A percentile compares a stretch with the other conserved stretches of the same genome.
These are phyloP conservation scores for Eurystomus glaucurus DNA, from an alignment of 2,797 vertebrate species.

Conservation along the genomic window DNA sequence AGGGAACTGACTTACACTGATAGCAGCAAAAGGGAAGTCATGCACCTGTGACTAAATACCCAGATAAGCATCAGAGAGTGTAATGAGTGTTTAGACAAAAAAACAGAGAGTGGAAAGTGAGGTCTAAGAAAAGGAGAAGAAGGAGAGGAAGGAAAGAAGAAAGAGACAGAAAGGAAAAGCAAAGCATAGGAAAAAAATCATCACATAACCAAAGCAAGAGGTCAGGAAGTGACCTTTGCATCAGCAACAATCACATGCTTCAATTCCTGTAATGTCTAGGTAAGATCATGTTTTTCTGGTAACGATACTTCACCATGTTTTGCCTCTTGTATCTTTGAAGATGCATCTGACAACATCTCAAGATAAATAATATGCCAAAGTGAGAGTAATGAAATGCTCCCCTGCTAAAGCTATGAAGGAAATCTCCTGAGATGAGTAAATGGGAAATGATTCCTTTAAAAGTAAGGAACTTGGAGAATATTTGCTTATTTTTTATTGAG, in stretches of 20 bases:
- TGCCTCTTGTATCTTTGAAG: background rate
- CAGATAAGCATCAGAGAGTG: background rate
- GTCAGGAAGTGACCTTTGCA: background rate
- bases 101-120: background rate
- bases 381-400: background rate
- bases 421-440: background rate
- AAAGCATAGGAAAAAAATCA: background rate
- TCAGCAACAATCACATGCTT: background rate
- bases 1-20: background rate
- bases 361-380: background rate
- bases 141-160: background rate
- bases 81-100: conserved; percentile 28
- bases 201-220: background rate
- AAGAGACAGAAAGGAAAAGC: background rate
- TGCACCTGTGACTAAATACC: background rate
- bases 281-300: background rate
- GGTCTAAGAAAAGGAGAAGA: background rate
- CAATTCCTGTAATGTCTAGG: background rate
- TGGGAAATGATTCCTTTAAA: background rate
- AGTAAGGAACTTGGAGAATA: background rate
- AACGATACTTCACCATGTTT: background rate
- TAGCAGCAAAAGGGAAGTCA: conserved; percentile 3
- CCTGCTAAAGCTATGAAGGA: background rate
- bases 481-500: background rate
- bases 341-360: background rate